phyloP scores from a whole-genome alignment of 2,113 vertebrate genomes.

The Misgurnus anguillicaudatus region DNA sequence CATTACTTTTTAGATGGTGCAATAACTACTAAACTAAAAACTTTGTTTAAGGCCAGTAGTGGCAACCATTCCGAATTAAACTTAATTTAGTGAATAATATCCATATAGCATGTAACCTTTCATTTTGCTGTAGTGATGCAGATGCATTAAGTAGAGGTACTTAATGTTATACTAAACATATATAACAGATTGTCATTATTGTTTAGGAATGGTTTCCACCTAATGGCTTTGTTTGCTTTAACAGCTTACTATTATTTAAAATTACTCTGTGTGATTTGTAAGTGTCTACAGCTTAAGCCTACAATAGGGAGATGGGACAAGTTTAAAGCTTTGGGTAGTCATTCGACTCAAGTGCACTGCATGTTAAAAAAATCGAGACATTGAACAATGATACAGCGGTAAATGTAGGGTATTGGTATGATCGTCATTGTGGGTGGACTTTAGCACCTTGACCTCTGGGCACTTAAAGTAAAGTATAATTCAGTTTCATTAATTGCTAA shows the following conservation, averaged over 20 bases:
- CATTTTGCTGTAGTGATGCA: background rate
- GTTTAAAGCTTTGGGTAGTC: conserved; percentile 36
- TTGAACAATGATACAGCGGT: conserved; percentile 23
- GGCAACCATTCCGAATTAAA: conserved; percentile 58
- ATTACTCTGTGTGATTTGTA: conserved; percentile 44
- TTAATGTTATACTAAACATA: background rate
- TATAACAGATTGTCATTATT: background rate
- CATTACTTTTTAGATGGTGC: conserved; percentile 58
- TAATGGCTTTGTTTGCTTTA: conserved; percentile 61
- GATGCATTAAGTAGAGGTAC: background rate
- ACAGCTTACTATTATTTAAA: conserved; percentile 47
- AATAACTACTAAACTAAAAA: conserved; percentile 44
- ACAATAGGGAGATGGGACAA: conserved; percentile 28
- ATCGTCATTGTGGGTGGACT: conserved; percentile 38
- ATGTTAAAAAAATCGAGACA: conserved; percentile 44
- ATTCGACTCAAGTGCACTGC: conserved; percentile 44
- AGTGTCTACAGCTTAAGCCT: conserved; percentile 35
- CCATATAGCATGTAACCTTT: background rate
- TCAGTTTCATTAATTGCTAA: background rate
- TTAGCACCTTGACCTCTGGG: conserved; percentile 48
- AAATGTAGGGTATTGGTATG: conserved; percentile 12
- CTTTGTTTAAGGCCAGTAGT: conserved; percentile 58
- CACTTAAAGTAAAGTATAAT: conserved; percentile 15
- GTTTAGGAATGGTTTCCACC: conserved; percentile 59
- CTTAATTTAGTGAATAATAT: background rate